Evolutionary conservation across 2,888 invertebrate genomes (phyloP), one percentile per base, ranked within the genome.

Genomic region (Cosmia pyralina): DNA sequence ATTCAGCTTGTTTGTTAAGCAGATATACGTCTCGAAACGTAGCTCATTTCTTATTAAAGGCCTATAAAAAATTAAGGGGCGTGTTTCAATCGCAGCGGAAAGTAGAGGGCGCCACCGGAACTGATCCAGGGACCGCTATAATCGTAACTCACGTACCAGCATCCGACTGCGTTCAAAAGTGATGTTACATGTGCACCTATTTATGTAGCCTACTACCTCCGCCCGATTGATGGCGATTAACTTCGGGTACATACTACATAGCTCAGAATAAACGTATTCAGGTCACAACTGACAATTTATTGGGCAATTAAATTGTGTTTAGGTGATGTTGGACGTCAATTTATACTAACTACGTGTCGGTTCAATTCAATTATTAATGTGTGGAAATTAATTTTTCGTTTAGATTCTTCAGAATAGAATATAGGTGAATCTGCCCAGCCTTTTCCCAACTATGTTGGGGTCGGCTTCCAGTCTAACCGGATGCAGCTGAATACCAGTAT

Each of bases 71-170:
- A 76, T 77, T 79, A 85, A 85, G 80, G 68, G 77, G 70, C 63
- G 72, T 78, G 85, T 88, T 89, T 87, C 88, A 89, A 88, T 90
- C 87, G 87, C 77, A 77, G 85, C 90, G 91, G 91, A 91, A 92
- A 90, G 89, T 89, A 87, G 88, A 89, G 91, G 88, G 88, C 83
- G 87, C 84, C 84, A 88, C 88, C 89, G 90, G 91, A 91, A 90
- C 88, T 87, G 79, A 82, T 83, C 84, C 80, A 81, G 81, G 82
- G 86, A 86, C 88, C 89, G 88, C 91, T 82, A 92, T 93, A 92
- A 93, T 89, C 93, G 90, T 94, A 93, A 93, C 92, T 93, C 93
- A 93, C 89, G 87, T 83, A 88, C 83, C 87, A 84, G 87, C 87
- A 87, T 88, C 90, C 77, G 72, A 81, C 74, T 76, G 86, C 91